Conservation (phyloP, 1,140 invertebrate species). For the Drosophila baimaii region DNA sequence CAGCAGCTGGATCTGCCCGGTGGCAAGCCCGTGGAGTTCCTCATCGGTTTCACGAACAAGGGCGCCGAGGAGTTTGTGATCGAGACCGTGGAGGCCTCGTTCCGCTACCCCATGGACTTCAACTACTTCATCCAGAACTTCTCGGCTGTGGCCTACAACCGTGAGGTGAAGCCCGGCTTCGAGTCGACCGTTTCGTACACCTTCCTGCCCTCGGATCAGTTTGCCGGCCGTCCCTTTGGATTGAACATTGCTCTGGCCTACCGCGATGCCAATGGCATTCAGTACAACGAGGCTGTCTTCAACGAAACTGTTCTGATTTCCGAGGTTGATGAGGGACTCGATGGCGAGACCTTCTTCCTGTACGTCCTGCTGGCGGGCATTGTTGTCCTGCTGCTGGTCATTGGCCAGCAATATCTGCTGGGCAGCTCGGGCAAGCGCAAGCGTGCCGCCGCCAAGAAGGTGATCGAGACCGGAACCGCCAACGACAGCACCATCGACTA, state of each 20-base stretch:
- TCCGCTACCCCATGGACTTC: conserved; percentile 99
- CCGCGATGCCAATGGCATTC: conserved; percentile 89
- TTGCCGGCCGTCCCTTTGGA: conserved; percentile 97
- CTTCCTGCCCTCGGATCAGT: conserved; percentile 97
- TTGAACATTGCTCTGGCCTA: conserved; percentile 97
- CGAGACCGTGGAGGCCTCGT: conserved; percentile 97
- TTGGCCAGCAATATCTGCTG: conserved; percentile 95
- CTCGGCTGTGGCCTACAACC: conserved; percentile 94
- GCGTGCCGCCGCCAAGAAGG: conserved; percentile 86
- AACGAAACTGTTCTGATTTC: conserved; percentile 99
- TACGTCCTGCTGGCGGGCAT: conserved; percentile 97
- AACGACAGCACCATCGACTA: conserved; percentile 98
- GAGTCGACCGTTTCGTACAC: conserved; percentile 98
- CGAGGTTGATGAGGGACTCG: conserved; percentile 97
- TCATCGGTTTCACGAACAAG: conserved; percentile 98
- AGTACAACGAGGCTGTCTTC: conserved; percentile 96
- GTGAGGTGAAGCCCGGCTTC: conserved; percentile 94
- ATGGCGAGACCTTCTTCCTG: conserved; percentile 99
- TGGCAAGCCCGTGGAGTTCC: conserved; percentile 95
- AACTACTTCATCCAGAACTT: conserved; percentile 99
- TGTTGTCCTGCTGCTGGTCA: conserved; percentile 93
- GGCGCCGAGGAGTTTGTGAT: conserved; percentile 95
- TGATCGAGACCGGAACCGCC: conserved; percentile 91
- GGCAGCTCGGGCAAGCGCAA: conserved; percentile 86
- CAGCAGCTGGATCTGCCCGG: conserved; percentile 86